Evolutionary conservation across 1,140 invertebrate genomes (phyloP), one percentile per base, ranked within the genome.

Genomic region (Medauroidea extradentata): DNA sequence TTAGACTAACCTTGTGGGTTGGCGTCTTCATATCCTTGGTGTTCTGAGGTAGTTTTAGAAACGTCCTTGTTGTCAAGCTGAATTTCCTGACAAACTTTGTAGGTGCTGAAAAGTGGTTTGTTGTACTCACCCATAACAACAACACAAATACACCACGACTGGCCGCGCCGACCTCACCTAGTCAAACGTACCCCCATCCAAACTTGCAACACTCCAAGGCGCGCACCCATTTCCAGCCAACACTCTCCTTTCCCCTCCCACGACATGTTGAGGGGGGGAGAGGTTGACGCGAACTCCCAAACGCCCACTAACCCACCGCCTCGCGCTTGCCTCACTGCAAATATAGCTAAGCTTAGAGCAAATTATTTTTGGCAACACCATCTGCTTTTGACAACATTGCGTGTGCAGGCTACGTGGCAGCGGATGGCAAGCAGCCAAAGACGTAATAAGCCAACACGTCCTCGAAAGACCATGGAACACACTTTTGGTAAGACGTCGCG

Each of bases 51-150:
- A 11, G 5, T 11, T 11, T 34, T 4, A 7, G 11, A 11, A 34
- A 11, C 29, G 29, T 34, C 29, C 29, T 51, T 19, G 23, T 19
- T 21, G 61, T 67, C 60, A 43, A 73, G 66, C 59, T 66, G 65
- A 50, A 73, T 73, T 57, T 73, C 69, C 59, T 71, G 70, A 53
- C 61, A 71, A 41, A 71, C 71, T 68, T 71, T 73, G 61, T 71
- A 73, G 7, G 61, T 60, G 11, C 58, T 44, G 14, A 63, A 61
- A 14, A 57, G 57, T 34, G 19, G 38, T 52, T 53, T 44, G 23
- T 59, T 59, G 27, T 48, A 56, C 41, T 60, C 59, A 11, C 53
- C 59, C 59, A 60, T 60, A 16, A 57, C 56, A n/a, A 55, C 39
- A 43, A 41, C 53, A 27, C 29, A 34, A 11, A 4, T 11, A 11